These are phyloP conservation scores for Psammodynastes pulverulentus DNA, from an alignment of 2,113 vertebrate genomes.

Conservation along the genomic window DNA sequence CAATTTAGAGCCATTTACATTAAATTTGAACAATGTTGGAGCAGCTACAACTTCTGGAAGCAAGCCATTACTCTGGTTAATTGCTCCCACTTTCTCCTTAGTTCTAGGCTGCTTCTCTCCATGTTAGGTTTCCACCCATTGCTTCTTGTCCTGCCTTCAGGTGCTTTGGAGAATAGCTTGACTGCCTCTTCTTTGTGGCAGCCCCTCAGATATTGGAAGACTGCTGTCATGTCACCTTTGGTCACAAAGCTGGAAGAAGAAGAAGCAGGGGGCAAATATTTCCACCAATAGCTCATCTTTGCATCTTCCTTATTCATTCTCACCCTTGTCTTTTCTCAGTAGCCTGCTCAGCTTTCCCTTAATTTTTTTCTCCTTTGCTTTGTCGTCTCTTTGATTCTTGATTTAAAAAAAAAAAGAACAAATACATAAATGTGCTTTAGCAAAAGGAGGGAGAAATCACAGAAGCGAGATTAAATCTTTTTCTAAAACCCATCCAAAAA, in stretches of 20 bases:
- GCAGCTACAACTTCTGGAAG: background rate
- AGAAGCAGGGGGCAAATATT: background rate
- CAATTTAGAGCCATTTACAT: background rate
- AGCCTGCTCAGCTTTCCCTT: background rate
- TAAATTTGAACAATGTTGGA: background rate
- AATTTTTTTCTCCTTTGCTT: background rate
- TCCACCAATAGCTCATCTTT: background rate
- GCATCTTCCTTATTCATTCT: too few species aligned
- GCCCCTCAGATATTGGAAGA: too few species aligned
- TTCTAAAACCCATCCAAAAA: background rate
- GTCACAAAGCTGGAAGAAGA: background rate
- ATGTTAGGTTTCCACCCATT: background rate
- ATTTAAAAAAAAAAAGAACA: background rate
- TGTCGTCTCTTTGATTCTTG: background rate
- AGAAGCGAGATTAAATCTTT: constrained; percentile 26
- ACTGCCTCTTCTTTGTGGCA: too few species aligned
- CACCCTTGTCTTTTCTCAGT: background rate
- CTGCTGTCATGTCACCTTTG: too few species aligned
- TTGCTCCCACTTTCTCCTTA: background rate
- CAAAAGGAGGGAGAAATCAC: background rate
- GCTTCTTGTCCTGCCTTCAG: background rate
- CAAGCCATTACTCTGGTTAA: background rate
- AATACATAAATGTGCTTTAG: background rate
- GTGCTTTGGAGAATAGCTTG: background rate
- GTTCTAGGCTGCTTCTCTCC: background rate